Evolutionary conservation across 2,113 vertebrate genomes (phyloP).

Genomic region (Lepisosteus osseus): DNA sequence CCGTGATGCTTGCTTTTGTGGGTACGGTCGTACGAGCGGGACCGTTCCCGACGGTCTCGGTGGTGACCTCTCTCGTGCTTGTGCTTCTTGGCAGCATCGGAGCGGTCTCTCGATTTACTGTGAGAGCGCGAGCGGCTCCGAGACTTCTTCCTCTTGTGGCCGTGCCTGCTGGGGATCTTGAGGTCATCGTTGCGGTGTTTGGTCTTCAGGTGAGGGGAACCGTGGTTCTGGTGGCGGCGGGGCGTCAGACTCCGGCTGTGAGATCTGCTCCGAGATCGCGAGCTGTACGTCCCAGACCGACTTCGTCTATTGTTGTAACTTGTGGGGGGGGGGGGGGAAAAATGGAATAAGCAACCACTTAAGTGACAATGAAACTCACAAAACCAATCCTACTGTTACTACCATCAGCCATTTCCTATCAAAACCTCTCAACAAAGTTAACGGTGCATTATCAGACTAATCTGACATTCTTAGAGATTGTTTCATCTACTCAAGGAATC

Average conservation of each 20-base stretch:
- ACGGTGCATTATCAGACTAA: too few relatives aligned
- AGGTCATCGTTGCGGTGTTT: conserved; percentile 83
- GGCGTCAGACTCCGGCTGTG: conserved; percentile 90
- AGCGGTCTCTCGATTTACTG: conserved; percentile 83
- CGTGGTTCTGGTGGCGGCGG: conserved; percentile 80
- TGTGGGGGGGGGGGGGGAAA: not conserved
- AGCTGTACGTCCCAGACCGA: conserved; percentile 94
- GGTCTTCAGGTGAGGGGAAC: conserved; percentile 82
- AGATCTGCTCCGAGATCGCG: conserved; percentile 86
- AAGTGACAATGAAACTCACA: not conserved
- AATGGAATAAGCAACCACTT: not conserved
- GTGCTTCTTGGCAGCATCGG: conserved; percentile 87
- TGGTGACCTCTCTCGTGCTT: conserved; percentile 87
- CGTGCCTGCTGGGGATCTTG: conserved; percentile 76
- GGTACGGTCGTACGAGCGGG: conserved; percentile 87
- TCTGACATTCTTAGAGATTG: too few relatives aligned
- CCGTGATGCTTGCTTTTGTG: conserved; percentile 94
- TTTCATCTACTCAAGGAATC: too few relatives aligned
- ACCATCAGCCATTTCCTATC: too few relatives aligned
- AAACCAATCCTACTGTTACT: not conserved
- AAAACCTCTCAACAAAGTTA: too few relatives aligned
- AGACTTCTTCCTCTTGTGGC: conserved; percentile 92
- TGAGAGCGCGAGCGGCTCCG: conserved; percentile 77
- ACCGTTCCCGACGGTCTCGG: conserved; percentile 83
- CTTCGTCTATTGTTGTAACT: conserved; percentile 95